These are phyloP conservation scores for Lapara coniferarum DNA, from an alignment of 2,888 invertebrate species.

Conservation along the genomic window DNA sequence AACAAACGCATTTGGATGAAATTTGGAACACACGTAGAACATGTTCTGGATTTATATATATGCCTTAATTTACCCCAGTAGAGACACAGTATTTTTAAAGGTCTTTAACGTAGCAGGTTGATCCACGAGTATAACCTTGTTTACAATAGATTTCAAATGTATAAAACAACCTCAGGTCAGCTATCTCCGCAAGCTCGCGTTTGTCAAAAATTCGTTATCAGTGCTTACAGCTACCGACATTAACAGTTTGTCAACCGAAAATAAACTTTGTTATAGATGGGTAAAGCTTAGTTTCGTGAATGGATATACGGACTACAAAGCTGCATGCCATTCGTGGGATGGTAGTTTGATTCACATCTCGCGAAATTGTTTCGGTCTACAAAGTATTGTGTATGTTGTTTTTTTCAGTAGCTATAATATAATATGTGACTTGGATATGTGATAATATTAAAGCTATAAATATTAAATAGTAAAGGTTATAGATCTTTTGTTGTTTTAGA, in stretches of 20 bases:
- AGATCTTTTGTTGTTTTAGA: too few relatives aligned
- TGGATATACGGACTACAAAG: conserved; percentile 29
- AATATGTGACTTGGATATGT: background rate
- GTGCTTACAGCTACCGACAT: conserved; percentile 5
- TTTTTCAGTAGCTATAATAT: background rate
- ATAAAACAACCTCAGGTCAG: background rate
- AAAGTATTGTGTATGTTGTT: conserved; percentile 29
- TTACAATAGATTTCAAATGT: background rate
- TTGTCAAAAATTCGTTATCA: conserved; percentile 23
- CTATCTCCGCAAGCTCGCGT: background rate
- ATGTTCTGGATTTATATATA: too few relatives aligned
- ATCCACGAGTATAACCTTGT: background rate
- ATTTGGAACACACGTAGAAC: too few relatives aligned
- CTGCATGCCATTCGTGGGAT: conserved; percentile 44
- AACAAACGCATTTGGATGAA: too few relatives aligned
- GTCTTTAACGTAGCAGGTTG: too few relatives aligned
- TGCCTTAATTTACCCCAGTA: too few relatives aligned
- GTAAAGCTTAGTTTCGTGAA: background rate
- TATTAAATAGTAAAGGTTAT: too few relatives aligned
- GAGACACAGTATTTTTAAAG: too few relatives aligned
- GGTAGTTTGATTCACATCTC: conserved; percentile 55
- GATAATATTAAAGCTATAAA: background rate
- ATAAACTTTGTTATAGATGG: background rate
- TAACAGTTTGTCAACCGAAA: background rate
- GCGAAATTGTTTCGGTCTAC: conserved; percentile 48